A percentile compares a stretch with the other conserved stretches of the same genome.
phyloP scores from a whole-genome alignment of 2,113 vertebrate genomes.

The Brienomyrus longianalis region DNA sequence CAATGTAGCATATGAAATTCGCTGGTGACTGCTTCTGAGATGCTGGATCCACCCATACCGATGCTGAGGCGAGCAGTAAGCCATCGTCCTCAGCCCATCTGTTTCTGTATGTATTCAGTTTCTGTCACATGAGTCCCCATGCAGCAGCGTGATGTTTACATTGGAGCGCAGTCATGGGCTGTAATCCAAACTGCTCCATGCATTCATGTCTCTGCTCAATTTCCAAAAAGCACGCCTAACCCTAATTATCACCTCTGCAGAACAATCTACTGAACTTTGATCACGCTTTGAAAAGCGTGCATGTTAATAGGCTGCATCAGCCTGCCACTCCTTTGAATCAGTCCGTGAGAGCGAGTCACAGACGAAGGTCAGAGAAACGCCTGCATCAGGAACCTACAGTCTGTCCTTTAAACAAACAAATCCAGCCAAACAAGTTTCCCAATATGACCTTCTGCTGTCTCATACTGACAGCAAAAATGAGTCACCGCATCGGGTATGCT shows the following conservation, averaged over 20 bases:
- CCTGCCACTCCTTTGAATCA: not conserved
- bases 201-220: not conserved
- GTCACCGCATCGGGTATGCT: not conserved
- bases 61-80: not conserved
- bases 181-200: not conserved
- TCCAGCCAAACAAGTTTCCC: not conserved
- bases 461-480: not conserved
- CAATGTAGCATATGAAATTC: not conserved
- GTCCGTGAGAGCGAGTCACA: not conserved
- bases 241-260: not conserved
- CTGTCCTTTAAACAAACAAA: not conserved
- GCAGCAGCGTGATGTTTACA: not conserved
- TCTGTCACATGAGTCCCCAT: not conserved
- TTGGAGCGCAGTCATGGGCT: not conserved
- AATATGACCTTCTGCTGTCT: not conserved
- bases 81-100: not conserved
- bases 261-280: not conserved
- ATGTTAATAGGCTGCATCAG: not conserved
- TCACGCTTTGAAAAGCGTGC: not conserved
- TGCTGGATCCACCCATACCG: not conserved
- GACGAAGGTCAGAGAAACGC: not conserved
- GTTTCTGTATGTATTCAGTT: not conserved
- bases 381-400: not conserved
- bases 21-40: not conserved
- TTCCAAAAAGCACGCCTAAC: not conserved